Base-by-base conservation (phyloP, 1,140 invertebrate species). In the Brachionus angularis region DNA sequence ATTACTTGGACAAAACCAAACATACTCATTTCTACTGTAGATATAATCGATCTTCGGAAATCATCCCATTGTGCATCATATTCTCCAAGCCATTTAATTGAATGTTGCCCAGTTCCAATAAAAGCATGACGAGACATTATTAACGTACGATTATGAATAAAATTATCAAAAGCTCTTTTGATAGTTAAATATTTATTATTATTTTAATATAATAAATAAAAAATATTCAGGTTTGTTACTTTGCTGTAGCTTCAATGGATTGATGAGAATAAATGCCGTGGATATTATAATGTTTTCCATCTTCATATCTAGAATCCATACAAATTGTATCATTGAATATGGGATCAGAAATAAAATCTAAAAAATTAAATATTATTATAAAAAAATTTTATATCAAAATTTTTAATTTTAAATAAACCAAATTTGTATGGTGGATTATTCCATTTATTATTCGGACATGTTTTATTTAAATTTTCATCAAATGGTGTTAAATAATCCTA, bases 371-470 rank as follows among this genome's bases (percentile, higher is more conserved):
- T 21, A 5, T 0, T n/a, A 27, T 39, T 42, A 42, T 10, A 62
- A 36, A 36, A 21, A 42, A 21, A 39, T 7, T 29, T 64, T 14
- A 42, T 44, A 7, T n/a, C 3, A 18, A 62, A 34, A 36, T 3
- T 62, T 39, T 2, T 64, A 7, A n/a, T 42, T 42, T 42, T 27
- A 25, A 44, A 64, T 27, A 31, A 42, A 64, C 61, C 62, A 67
- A 50, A 50, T 67, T 47, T 67, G 16, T 25, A 47, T 3, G 62
- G 62, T 2, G 62, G 62, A 25, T 67, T n/a, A 23, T 67, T 67
- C 62, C 62, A 67, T 67, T 67, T 67, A 42, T 67, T 67, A 23
- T 67, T 67, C 5, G 47, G 42, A 36, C 62, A 67, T 14, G 62
- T 67, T 47, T 67, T 67, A 23, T 67, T 67, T 3, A 67, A 14